phyloP scores from a whole-genome alignment of 2,888 invertebrate genomes.

The Dilophus febrilis region DNA sequence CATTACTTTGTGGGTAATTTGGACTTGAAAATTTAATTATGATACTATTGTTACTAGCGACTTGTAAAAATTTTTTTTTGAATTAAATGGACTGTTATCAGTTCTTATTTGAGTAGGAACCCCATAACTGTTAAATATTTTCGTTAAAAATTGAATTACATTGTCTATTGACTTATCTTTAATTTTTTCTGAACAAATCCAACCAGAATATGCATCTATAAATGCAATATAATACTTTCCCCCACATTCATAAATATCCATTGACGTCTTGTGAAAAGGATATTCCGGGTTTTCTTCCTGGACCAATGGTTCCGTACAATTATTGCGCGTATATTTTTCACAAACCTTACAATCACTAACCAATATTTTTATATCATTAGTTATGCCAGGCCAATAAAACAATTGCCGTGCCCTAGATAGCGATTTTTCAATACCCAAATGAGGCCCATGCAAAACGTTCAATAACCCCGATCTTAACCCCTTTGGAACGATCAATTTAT shows the following conservation, averaged over 20 bases:
- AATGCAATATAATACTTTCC: conserved; percentile 7
- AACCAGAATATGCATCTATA: conserved; percentile 10
- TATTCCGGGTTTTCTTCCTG: conserved; percentile 11
- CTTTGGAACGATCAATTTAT: conserved; percentile 3
- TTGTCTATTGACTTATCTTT: conserved; percentile 6
- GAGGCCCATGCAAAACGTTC: conserved; percentile 7
- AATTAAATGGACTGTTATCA: conserved; percentile 11
- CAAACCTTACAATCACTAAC: conserved; percentile 7
- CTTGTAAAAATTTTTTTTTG: conserved; percentile 7
- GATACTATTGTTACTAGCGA: conserved; percentile 6
- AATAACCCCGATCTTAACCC: conserved; percentile 4
- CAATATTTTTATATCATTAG: conserved; percentile 8
- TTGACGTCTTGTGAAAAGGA: conserved; percentile 11
- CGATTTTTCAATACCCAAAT: conserved; percentile 12
- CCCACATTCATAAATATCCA: conserved; percentile 12
- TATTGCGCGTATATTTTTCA: conserved; percentile 9
- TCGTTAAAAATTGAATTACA: conserved; percentile 6
- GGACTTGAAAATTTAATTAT: conserved; percentile 10
- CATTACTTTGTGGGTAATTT: conserved; percentile 9
- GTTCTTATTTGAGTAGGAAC: conserved; percentile 15
- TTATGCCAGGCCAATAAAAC: conserved; percentile 11
- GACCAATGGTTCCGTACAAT: conserved; percentile 11
- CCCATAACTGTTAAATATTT: conserved; percentile 12
- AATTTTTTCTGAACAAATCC: neutral
- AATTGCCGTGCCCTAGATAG: conserved; percentile 10